Evolutionary conservation across 2,113 vertebrate genomes (phyloP).

Genomic region (Anser cygnoides): DNA sequence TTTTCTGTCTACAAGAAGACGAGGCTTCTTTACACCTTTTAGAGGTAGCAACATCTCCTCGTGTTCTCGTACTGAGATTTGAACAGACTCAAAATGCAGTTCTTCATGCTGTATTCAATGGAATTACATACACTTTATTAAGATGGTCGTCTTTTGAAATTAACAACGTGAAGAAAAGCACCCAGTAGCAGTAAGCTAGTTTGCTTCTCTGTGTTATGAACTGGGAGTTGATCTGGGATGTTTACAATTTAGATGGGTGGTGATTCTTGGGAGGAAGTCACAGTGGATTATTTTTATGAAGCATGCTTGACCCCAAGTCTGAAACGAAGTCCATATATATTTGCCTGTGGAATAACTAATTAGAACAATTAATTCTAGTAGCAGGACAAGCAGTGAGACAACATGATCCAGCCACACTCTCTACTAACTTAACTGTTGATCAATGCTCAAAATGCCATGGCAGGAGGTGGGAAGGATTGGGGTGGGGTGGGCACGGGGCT

Average conservation of each 20-base stretch:
- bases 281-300: slow-evolving; percentile 4
- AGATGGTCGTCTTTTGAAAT: background rate
- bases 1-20: background rate
- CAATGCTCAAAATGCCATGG: background rate
- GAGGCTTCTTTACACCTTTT: background rate
- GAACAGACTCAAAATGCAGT: background rate
- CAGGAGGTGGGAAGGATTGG: background rate
- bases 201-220: background rate
- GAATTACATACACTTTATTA: background rate
- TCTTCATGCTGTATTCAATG: background rate
- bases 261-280: background rate
- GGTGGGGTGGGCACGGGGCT: rapidly evolving
- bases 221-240: background rate
- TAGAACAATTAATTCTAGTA: slow-evolving; percentile 42
- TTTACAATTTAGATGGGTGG: background rate
- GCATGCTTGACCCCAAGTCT: background rate
- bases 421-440: slow-evolving; percentile 28
- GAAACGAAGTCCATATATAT: slow-evolving; percentile 3
- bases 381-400: slow-evolving; percentile 17
- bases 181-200: background rate
- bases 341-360: slow-evolving; percentile 38
- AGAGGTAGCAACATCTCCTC: background rate
- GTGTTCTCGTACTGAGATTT: background rate
- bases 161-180: background rate
- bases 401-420: background rate